phyloP scores from a whole-genome alignment of 2,113 vertebrate species.

The Grammomys dolichurus region DNA sequence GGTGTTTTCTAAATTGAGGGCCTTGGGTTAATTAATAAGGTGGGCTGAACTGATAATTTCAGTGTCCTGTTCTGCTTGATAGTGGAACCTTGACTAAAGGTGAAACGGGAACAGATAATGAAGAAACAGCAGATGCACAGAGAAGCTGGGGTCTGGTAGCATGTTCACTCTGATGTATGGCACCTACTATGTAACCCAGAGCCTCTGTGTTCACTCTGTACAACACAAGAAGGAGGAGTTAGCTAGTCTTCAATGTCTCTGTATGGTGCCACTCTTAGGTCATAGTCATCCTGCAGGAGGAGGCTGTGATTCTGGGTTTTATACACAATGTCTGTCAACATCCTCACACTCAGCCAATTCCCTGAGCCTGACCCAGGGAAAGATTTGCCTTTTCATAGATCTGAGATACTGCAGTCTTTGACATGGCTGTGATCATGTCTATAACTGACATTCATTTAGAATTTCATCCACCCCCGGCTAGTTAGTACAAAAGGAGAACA shows the following conservation, averaged over 20 bases:
- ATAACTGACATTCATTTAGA: background rate
- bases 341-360: background rate
- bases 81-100: background rate
- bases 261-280: background rate
- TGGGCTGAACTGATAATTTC: background rate
- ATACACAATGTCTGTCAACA: background rate
- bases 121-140: background rate
- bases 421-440: too few species aligned
- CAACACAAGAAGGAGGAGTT: background rate
- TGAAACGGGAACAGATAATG: too few species aligned
- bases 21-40: background rate
- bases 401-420: background rate
- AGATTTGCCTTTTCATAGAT: background rate
- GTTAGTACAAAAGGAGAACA: too few species aligned
- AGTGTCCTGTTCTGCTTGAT: background rate
- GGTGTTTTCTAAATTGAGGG: background rate
- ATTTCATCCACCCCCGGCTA: background rate
- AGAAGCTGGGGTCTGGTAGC: background rate
- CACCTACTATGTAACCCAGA: background rate
- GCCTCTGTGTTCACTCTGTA: background rate
- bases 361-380: background rate
- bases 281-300: background rate
- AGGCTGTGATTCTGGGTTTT: background rate
- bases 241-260: background rate
- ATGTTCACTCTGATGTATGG: background rate